Evolutionary conservation across 2,888 invertebrate species (phyloP).

Genomic region (Nycteola revayana): DNA sequence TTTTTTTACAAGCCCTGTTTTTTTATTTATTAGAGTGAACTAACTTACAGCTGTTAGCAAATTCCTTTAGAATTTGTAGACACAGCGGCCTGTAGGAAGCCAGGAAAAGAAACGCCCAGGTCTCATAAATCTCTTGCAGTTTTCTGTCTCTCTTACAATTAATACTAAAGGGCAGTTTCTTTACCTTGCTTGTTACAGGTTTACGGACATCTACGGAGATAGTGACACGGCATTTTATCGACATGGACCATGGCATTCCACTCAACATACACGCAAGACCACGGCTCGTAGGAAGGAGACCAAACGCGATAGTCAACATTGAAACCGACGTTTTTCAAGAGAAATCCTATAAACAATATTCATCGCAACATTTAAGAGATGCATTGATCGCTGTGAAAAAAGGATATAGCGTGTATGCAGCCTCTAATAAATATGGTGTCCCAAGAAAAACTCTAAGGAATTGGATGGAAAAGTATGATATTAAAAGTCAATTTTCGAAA

Average conservation of each 20-base stretch:
- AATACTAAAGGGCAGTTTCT: conserved; percentile 61
- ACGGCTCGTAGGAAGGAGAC: conserved; percentile 64
- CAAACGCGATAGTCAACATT: conserved; percentile 71
- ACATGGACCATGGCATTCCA: conserved; percentile 72
- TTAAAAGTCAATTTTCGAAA: conserved; percentile 78
- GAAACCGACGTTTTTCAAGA: conserved; percentile 77
- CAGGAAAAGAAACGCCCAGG: conserved; percentile 76
- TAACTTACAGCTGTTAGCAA: conserved; percentile 18
- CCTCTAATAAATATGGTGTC: conserved; percentile 79
- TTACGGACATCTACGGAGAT: conserved; percentile 74
- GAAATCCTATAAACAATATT: conserved; percentile 78
- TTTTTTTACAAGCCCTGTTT: not conserved
- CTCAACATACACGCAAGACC: conserved; percentile 72
- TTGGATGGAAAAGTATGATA: conserved; percentile 82
- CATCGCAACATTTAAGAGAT: conserved; percentile 73
- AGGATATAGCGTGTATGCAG: conserved; percentile 80
- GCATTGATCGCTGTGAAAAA: conserved; percentile 76
- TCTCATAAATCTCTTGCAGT: conserved; percentile 1
- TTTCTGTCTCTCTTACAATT: conserved; percentile 1
- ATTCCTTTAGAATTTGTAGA: not conserved
- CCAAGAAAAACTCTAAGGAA: conserved; percentile 79
- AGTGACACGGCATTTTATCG: conserved; percentile 74
- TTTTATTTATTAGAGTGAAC: conserved; percentile 24
- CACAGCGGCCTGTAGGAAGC: conserved; percentile 65
- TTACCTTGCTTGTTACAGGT: conserved; percentile 78